A percentile compares a stretch with the other conserved stretches of the same genome.
Conservation (phyloP, 1,140 invertebrate species). For the Scaptomyza pallida region DNA sequence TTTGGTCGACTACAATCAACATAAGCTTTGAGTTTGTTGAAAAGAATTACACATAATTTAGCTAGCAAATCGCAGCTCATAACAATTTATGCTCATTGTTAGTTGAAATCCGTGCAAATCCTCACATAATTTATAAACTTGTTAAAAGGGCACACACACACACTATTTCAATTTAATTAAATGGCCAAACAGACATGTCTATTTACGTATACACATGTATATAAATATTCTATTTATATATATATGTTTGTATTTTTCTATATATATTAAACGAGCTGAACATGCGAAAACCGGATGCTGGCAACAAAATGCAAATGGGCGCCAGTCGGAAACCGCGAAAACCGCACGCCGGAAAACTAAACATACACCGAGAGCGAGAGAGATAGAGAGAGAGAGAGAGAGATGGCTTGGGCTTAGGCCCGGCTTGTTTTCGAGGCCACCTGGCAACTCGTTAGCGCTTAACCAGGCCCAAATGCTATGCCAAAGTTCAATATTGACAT, state of each 20-base stretch:
- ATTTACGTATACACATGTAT: constrained; percentile 4
- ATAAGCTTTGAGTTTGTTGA: background rate
- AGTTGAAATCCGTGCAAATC: constrained; percentile 48
- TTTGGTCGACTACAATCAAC: background rate
- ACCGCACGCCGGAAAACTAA: constrained; percentile 62
- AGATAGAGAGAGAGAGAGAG: background rate
- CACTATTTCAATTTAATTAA: constrained; percentile 59
- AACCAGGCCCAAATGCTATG: constrained; percentile 57
- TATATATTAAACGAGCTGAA: background rate
- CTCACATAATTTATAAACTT: constrained; percentile 43
- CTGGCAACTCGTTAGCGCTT: constrained; percentile 65
- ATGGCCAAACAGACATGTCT: constrained; percentile 24
- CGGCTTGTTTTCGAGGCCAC: constrained; percentile 34
- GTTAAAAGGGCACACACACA: constrained; percentile 21
- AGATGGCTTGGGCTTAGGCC: background rate
- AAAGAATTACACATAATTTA: background rate
- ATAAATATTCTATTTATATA: constrained; percentile 20
- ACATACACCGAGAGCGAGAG: constrained; percentile 31
- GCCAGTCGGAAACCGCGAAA: constrained; percentile 49
- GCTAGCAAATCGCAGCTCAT: background rate
- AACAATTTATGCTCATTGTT: constrained; percentile 15
- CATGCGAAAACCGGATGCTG: constrained; percentile 5
- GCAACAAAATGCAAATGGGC: constrained; percentile 40
- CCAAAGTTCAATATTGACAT: constrained; percentile 74
- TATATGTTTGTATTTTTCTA: constrained; percentile 1